A percentile compares a stretch with the other conserved stretches of the same genome.
These are phyloP conservation scores for Micrasema longulum DNA, from an alignment of 1,140 invertebrate genomes.

Conservation along the genomic window DNA sequence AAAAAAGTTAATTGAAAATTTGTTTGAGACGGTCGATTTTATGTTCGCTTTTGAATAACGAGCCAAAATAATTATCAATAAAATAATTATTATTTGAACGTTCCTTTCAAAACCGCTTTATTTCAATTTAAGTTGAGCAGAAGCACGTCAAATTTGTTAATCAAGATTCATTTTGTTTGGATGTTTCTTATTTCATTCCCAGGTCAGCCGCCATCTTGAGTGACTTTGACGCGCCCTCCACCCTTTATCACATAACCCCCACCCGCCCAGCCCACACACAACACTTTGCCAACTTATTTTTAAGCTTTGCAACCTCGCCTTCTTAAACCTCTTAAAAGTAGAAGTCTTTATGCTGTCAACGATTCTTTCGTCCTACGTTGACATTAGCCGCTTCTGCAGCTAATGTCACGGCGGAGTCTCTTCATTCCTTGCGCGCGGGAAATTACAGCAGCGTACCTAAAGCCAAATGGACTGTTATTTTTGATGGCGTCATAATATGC, in stretches of 20 bases:
- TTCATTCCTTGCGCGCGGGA: not conserved
- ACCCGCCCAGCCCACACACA: conserved; percentile 4
- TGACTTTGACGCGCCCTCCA: conserved; percentile 26
- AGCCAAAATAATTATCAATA: no score
- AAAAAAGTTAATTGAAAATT: no score
- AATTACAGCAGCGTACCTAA: conserved; percentile 31
- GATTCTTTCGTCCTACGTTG: conserved; percentile 18
- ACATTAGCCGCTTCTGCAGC: conserved; percentile 24
- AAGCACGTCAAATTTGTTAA: conserved; percentile 3
- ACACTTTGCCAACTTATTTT: conserved; percentile 10
- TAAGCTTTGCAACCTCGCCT: conserved; percentile 6
- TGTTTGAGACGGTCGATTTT: no score
- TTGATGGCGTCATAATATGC: conserved; percentile 51
- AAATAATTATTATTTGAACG: no score
- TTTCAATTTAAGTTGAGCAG: not conserved
- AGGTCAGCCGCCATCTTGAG: conserved; percentile 5
- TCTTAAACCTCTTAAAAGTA: conserved; percentile 12
- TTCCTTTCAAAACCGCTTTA: no score
- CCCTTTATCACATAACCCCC: not conserved
- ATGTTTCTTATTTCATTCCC: conserved; percentile 14
- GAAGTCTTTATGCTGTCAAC: conserved; percentile 13
- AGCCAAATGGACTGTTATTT: conserved; percentile 54
- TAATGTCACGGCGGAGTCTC: conserved; percentile 17
- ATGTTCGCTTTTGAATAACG: no score
- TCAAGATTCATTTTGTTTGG: conserved; percentile 13